Percentiles rank a stretch among this genome's conserved stretches.
phyloP scores from a whole-genome alignment of 2,888 invertebrate species.

The Drosophila eohydei region DNA sequence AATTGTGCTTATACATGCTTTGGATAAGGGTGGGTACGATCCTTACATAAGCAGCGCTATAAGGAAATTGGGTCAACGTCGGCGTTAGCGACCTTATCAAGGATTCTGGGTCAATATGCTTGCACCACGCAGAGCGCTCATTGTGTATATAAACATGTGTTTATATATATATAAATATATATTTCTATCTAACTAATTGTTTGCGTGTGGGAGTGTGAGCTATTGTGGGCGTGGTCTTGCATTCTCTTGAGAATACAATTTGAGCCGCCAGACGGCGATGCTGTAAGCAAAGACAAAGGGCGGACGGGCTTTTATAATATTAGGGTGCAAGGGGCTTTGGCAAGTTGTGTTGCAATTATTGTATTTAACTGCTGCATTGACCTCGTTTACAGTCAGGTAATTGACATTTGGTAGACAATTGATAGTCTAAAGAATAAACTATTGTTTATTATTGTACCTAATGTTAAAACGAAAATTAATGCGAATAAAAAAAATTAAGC shows the following conservation, averaged over 20 bases:
- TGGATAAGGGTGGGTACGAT: not conserved
- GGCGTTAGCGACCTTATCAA: conserved; percentile 70
- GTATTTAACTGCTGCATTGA: conserved; percentile 82
- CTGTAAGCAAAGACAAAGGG: conserved; percentile 19
- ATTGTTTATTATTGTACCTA: too few relatives aligned
- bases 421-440: not conserved
- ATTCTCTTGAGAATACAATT: conserved; percentile 50
- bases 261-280: conserved; percentile 23
- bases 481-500: not conserved
- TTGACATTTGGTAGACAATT: conserved; percentile 24
- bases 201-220: conserved; percentile 24
- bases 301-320: not conserved
- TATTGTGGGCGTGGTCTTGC: conserved; percentile 27
- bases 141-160: conserved; percentile 1
- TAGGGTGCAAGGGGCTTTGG: not conserved
- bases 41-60: conserved; percentile 48
- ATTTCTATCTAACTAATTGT: conserved; percentile 29
- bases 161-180: conserved; percentile 1
- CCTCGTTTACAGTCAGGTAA: conserved; percentile 65
- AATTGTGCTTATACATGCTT: not conserved
- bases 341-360: conserved; percentile 27
- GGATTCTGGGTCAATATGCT: conserved; percentile 78
- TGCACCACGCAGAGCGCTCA: conserved; percentile 44
- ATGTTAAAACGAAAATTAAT: not conserved
- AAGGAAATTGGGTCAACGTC: conserved; percentile 65